Evolutionary conservation across 2,113 vertebrate genomes (phyloP).

Genomic region (Odocoileus hemionus): DNA sequence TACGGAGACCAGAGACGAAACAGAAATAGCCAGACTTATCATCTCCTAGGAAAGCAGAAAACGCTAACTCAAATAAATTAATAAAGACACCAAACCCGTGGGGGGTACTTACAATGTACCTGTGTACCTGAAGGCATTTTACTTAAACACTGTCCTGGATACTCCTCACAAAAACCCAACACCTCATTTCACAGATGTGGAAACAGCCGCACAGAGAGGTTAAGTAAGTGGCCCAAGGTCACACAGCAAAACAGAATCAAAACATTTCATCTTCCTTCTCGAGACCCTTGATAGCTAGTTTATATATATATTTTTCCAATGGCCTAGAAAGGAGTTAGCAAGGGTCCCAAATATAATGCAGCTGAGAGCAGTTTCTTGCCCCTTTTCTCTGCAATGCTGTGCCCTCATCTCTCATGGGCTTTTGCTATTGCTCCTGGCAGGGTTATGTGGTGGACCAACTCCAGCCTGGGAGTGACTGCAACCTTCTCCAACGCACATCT

Average conservation of each 20-base stretch:
- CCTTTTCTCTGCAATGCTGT: not conserved
- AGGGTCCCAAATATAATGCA: not conserved
- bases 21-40: conserved; percentile 37
- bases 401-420: not conserved
- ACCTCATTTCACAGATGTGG: not conserved
- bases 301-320: not conserved
- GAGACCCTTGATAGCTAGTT: not conserved
- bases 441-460: not conserved
- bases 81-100: not conserved
- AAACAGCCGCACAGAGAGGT: not conserved
- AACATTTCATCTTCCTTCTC: not conserved
- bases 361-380: not conserved
- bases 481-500: not conserved
- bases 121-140: not conserved
- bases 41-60: conserved; percentile 7
- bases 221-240: not conserved
- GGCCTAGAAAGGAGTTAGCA: not conserved
- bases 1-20: conserved; percentile 9
- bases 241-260: not conserved
- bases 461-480: not conserved
- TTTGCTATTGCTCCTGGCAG: not conserved
- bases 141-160: not conserved
- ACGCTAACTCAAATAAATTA: not conserved
- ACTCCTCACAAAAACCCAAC: not conserved
- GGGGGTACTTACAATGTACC: not conserved